Conservation (phyloP, 1,140 invertebrate species). For the Drosophila paulistorum region DNA sequence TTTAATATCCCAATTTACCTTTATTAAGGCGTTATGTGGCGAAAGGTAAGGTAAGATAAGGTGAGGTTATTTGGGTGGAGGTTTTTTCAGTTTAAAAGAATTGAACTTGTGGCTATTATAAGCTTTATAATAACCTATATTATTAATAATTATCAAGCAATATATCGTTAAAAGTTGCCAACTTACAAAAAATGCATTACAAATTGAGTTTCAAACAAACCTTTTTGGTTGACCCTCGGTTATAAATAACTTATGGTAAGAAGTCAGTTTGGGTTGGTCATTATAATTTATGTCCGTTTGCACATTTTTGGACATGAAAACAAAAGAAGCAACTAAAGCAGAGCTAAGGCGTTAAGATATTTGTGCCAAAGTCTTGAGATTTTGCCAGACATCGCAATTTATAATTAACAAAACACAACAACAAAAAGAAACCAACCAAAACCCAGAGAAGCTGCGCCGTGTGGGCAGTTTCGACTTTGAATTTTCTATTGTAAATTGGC, state of each 20-base stretch:
- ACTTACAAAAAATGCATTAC: too few relatives aligned
- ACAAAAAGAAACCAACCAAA: background rate
- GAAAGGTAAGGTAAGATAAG: too few relatives aligned
- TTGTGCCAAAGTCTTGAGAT: slow-evolving; percentile 19
- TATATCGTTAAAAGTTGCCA: too few relatives aligned
- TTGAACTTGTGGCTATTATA: too few relatives aligned
- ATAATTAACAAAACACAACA: slow-evolving; percentile 1
- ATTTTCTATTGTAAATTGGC: slow-evolving; percentile 18
- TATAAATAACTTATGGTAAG: slow-evolving; percentile 4
- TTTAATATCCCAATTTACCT: too few relatives aligned
- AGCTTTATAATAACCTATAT: too few relatives aligned
- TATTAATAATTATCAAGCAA: too few relatives aligned
- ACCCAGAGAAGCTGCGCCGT: background rate
- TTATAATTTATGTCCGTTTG: slow-evolving; percentile 21
- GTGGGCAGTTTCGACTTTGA: slow-evolving; percentile 3
- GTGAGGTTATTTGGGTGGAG: too few relatives aligned
- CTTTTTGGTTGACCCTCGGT: background rate
- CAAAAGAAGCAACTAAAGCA: slow-evolving; percentile 21
- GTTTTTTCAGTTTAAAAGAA: too few relatives aligned
- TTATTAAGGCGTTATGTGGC: too few relatives aligned
- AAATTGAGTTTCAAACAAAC: background rate
- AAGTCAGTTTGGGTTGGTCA: slow-evolving; percentile 16
- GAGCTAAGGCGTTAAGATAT: slow-evolving; percentile 18
- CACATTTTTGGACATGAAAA: slow-evolving; percentile 19
- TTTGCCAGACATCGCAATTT: slow-evolving; percentile 19